Conservation (phyloP, 2,888 invertebrate species). For the Calliphora vomitoria region DNA sequence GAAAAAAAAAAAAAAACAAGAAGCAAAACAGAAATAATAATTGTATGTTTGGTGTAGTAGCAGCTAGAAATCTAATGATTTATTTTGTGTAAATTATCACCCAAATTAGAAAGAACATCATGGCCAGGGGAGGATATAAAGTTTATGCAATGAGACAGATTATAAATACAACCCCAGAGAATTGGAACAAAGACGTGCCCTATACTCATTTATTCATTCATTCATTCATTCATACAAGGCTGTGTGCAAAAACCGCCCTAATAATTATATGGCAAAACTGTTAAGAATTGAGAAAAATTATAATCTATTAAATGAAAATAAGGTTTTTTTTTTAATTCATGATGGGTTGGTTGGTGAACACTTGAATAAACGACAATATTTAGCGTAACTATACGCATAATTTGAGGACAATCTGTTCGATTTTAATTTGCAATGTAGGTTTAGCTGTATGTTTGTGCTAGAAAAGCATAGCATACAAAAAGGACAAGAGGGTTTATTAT, state of each 20-base stretch:
- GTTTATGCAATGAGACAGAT: slow-evolving; percentile 61
- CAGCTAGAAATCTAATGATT: slow-evolving; percentile 76
- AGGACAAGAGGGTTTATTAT: slow-evolving; percentile 40
- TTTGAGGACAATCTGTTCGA: slow-evolving; percentile 74
- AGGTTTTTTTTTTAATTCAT: too few species aligned
- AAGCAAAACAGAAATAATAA: slow-evolving; percentile 38
- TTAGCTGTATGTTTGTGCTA: neutral
- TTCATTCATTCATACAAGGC: slow-evolving; percentile 39
- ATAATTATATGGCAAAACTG: slow-evolving; percentile 69
- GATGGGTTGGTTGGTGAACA: slow-evolving; percentile 18
- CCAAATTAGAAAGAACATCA: slow-evolving; percentile 66
- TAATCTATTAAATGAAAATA: neutral
- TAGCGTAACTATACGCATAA: slow-evolving; percentile 74
- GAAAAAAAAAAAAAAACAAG: neutral
- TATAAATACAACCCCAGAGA: slow-evolving; percentile 69
- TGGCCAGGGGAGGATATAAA: slow-evolving; percentile 31
- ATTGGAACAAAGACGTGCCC: slow-evolving; percentile 42
- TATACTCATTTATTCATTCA: slow-evolving; percentile 10
- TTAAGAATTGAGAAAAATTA: slow-evolving; percentile 66
- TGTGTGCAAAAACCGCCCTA: slow-evolving; percentile 68
- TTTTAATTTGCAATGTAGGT: slow-evolving; percentile 55
- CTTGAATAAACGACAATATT: slow-evolving; percentile 59
- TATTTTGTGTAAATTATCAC: slow-evolving; percentile 78
- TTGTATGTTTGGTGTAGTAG: slow-evolving; percentile 48
- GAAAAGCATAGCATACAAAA: slow-evolving; percentile 5